phyloP scores from a whole-genome alignment of 2,113 vertebrate genomes.

The Tupaia chinensis region DNA sequence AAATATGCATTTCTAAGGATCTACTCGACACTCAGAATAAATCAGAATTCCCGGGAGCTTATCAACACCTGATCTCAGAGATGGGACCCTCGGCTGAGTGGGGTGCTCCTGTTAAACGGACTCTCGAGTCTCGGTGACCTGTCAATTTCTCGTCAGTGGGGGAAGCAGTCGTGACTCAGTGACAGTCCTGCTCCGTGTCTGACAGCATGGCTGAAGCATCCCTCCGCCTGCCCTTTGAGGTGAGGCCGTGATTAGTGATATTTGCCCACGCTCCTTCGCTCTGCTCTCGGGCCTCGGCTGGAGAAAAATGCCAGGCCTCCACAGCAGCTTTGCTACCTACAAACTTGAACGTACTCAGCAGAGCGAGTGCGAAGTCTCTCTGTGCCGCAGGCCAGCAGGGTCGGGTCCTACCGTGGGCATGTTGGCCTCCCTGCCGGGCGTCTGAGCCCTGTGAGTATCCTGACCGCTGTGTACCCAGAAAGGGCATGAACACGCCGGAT shows the following conservation, averaged over 20 bases:
- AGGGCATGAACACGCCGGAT: no score
- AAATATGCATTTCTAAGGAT: neutral
- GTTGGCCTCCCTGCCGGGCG: fast-evolving
- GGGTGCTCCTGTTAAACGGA: fast-evolving
- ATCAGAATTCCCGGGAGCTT: neutral
- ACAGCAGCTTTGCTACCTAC: neutral
- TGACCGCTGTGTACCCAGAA: neutral
- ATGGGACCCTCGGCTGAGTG: fast-evolving
- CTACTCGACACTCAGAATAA: fast-evolving
- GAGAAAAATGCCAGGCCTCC: neutral
- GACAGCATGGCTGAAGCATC: fast-evolving
- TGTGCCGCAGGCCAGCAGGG: fast-evolving
- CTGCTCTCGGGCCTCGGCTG: neutral
- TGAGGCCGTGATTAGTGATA: no score
- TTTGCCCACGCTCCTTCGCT: neutral
- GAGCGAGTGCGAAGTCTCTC: neutral
- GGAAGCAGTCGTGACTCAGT: fast-evolving
- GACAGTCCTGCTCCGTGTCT: fast-evolving
- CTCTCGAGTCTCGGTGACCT: fast-evolving
- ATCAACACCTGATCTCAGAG: fast-evolving
- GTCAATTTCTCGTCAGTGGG: no score
- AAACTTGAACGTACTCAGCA: fast-evolving
- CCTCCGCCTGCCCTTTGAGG: neutral
- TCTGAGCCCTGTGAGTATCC: fast-evolving
- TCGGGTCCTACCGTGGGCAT: fast-evolving